A percentile compares a stretch with the other conserved stretches of the same genome.
phyloP scores from a whole-genome alignment of 2,113 vertebrate species.

The Atlantisia rogersi region DNA sequence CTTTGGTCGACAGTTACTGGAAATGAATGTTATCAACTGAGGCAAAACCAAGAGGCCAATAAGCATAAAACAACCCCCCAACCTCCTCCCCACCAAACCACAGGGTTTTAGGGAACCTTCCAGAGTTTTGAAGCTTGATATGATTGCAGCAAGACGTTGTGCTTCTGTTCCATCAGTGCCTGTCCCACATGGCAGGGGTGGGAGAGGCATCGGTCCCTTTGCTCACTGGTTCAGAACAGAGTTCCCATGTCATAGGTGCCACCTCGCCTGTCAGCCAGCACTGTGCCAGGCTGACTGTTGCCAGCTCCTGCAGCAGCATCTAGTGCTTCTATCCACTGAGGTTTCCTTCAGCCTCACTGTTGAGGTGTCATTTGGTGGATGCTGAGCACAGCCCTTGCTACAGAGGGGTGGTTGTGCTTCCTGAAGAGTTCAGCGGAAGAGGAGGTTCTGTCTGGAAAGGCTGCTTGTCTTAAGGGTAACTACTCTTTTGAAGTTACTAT shows the following conservation, averaged over 20 bases:
- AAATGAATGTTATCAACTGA: not conserved
- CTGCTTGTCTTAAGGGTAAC: not conserved
- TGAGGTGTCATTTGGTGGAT: not conserved
- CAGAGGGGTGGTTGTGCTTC: not conserved
- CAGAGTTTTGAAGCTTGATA: not conserved
- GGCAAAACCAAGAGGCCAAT: not conserved
- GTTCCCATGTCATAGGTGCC: not conserved
- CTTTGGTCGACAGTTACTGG: slow-evolving; percentile 28
- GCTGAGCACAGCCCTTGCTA: not conserved
- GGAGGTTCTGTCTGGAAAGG: not conserved
- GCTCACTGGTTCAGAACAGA: not conserved
- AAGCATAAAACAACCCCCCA: not conserved
- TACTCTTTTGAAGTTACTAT: not conserved
- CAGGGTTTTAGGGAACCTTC: not conserved
- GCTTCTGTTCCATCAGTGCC: not conserved
- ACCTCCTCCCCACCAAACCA: not conserved
- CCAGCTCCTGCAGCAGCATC: not conserved
- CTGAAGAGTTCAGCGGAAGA: not conserved
- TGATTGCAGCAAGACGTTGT: not conserved
- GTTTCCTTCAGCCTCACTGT: not conserved
- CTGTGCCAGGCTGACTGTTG: rapidly evolving
- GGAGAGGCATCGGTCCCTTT: rapidly evolving
- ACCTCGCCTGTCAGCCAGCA: not conserved
- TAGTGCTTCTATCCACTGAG: not conserved
- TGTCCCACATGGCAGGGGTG: not conserved